Conservation (phyloP, 2,888 invertebrate species). For the Allophyes oxyacanthae region DNA sequence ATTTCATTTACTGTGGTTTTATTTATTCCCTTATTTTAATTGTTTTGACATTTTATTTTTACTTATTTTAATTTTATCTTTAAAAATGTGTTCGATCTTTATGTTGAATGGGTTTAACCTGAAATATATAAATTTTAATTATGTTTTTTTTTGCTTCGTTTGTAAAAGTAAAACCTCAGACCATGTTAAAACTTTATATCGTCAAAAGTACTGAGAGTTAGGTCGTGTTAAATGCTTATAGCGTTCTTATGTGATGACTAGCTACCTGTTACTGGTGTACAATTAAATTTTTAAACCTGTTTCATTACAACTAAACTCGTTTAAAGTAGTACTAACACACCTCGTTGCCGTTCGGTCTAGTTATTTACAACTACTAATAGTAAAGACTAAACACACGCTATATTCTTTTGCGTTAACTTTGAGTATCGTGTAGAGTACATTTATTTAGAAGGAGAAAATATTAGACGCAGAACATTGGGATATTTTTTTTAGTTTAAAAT, state of each 20-base stretch:
- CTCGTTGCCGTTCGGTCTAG: background rate
- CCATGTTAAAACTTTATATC: slow-evolving; percentile 23
- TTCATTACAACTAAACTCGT: slow-evolving; percentile 12
- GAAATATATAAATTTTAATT: no score
- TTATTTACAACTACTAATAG: background rate
- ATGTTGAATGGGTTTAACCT: no score
- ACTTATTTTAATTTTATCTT: no score
- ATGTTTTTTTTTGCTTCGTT: no score
- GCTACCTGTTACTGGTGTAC: slow-evolving; percentile 39
- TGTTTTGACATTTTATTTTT: no score
- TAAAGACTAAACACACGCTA: background rate
- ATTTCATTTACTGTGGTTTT: no score
- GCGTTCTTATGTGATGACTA: slow-evolving; percentile 28
- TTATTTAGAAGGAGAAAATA: background rate
- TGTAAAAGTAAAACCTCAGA: background rate
- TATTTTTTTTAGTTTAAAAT: no score
- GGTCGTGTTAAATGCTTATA: no score
- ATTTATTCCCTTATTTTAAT: no score
- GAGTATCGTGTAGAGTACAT: background rate
- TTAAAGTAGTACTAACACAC: slow-evolving; percentile 30
- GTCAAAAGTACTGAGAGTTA: slow-evolving; percentile 12
- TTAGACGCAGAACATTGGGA: no score
- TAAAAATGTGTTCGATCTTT: no score
- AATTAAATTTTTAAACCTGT: slow-evolving; percentile 42
- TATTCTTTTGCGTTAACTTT: background rate